Base-by-base conservation (phyloP, 2,888 invertebrate species). In the Trachelus stipa region DNA sequence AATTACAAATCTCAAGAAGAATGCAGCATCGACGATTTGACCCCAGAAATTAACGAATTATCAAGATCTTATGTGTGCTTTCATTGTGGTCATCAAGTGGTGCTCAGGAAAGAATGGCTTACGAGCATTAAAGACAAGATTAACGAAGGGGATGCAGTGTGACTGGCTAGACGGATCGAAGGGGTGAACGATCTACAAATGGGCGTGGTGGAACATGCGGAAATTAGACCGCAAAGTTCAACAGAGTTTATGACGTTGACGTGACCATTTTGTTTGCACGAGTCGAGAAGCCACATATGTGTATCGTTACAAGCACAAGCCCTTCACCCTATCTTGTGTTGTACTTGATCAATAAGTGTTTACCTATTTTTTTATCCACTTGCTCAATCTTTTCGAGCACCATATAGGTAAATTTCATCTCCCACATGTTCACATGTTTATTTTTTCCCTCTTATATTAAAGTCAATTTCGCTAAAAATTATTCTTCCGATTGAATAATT, bases 171-270 rank as follows among this genome's bases (percentile, higher is more conserved):
- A 33, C 71, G 30, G 71, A 71, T 56, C 56, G 56, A 68, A 40
- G 34, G 31, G 40, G 69, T 37, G 33, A 76, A 73, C 69, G 79
- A 74, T 71, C 40, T 40, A 73, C 74, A 73, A 73, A 37, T 15
- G 79, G 77, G 79, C 73, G 71, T 73, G 76, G 76, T 80, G 81
- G 79, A 79, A 79, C 81, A 80, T 78, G 83, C 85, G 86, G 87
- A 87, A 88, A 88, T 88, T 88, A 87, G 86, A 88, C 83, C 86
- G 83, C 84, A 80, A 86, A 84, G 81, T 87, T 86, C 80, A 81
- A 81, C 82, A 79, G 76, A 84, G 86, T 87, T 86, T 87, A 87
- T 85, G 87, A 85, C 82, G 83, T 85, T 85, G 85, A 82, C 85
- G 85, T 86, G 87, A 85, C 82, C 81, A 83, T 87, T 87, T 85